Base-by-base conservation (phyloP, 2,888 invertebrate genomes). In the Nomada fabriciana region DNA sequence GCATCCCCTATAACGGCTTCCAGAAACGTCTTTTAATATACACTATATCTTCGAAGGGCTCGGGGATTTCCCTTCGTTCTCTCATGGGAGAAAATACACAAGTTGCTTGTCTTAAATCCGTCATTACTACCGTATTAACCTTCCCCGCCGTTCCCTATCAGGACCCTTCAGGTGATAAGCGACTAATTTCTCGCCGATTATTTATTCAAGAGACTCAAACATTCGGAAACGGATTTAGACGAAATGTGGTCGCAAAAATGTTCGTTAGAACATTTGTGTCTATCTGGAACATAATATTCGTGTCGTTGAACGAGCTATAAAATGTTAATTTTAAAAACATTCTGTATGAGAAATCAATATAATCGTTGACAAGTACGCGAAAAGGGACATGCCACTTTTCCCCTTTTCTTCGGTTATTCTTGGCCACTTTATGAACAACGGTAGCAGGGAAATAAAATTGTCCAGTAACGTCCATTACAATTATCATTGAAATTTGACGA, bases 21-120 rank as follows among this genome's bases (percentile, higher is more conserved):
- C 89, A 88, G 90, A 93, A 93, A 93, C 91, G 93, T 93, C 93
- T 93, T 94, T 94, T 93, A 93, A 94, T 94, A 94, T 93, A 94
- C 94, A 93, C 92, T 94, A 94, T 92, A 94, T 93, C 93, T 94
- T 89, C 91, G 89, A 90, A 80, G 89, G 90, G 89, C 87, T 88
- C 69, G 67, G 88, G 90, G 90, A 90, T 92, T 91, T 91, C 85
- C 83, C 81, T 89, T 82, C 67, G 75, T 68, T 69, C 55, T 63
- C 57, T 63, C 69, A 55, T 43, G 11, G 25, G 57, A 69, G 43
- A 42, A 82, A 84, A 79, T 64, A 83, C 76, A 84, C 72, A 64
- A 78, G 68, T 73, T 60, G n/a, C 68, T 75, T 42, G 53, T 67
- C 77, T 86, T 76, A 78, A 88, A 89, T 89, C 86, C 74, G 76